A percentile compares a stretch with the other conserved stretches of the same genome.
Conservation (phyloP, 2,113 vertebrate species). For the Micromys minutus region DNA sequence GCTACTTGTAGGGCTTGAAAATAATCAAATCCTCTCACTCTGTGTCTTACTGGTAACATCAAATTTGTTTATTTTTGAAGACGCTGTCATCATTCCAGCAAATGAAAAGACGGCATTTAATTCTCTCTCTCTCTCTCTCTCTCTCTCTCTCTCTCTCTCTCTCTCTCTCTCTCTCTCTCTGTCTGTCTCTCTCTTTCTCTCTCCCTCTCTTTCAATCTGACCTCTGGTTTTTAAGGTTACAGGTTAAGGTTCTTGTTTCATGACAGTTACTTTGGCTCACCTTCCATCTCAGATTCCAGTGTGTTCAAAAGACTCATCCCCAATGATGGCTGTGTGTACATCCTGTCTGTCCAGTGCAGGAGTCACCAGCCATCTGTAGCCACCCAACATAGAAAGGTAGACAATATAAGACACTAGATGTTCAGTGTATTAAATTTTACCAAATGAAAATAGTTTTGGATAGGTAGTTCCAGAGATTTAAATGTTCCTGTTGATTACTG, state of each 20-base stretch:
- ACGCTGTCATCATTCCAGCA: conserved; percentile 29
- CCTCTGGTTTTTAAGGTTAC: conserved; percentile 42
- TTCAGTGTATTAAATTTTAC: background rate
- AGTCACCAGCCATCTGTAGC: background rate
- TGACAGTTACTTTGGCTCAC: background rate
- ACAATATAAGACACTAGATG: background rate
- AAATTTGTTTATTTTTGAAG: conserved; percentile 48
- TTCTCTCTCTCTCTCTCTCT: background rate
- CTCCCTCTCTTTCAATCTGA: conserved; percentile 30
- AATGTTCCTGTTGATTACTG: background rate
- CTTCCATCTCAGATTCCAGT: background rate
- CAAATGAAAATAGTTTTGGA: background rate
- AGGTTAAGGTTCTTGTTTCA: background rate
- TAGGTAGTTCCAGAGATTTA: background rate
- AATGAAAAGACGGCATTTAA: conserved; percentile 42
- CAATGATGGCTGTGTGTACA: background rate
- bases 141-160: too few species aligned
- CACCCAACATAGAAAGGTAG: background rate
- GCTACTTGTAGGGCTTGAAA: background rate
- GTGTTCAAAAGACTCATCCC: background rate
- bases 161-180: background rate
- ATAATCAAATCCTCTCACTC: conserved; percentile 39
- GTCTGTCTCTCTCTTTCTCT: background rate
- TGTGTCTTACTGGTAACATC: background rate
- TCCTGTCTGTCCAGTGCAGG: background rate